Conservation (phyloP, 2,888 invertebrate species). For the Ephialtes manifestator region DNA sequence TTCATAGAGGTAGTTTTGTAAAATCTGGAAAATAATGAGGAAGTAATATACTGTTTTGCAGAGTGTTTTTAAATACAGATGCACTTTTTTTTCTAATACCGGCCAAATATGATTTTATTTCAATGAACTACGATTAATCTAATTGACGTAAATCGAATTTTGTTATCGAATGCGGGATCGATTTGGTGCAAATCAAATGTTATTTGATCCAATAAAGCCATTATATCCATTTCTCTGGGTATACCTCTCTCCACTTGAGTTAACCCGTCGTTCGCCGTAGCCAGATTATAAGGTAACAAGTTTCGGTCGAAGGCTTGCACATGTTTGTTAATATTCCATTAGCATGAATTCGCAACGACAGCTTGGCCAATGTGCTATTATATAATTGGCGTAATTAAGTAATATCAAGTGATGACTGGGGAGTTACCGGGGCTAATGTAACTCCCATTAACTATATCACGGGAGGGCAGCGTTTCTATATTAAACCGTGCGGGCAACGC, state of each 20-base stretch:
- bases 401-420: constrained; percentile 73
- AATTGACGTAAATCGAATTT: no score
- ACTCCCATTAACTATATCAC: constrained; percentile 67
- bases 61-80: no score
- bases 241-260: not conserved
- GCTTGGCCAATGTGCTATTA: constrained; percentile 64
- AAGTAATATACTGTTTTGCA: no score
- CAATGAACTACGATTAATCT: no score
- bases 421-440: constrained; percentile 69
- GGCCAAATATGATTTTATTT: no score
- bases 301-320: constrained; percentile 15
- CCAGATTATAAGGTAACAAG: constrained; percentile 24
- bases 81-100: no score
- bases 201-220: no score
- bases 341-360: constrained; percentile 70
- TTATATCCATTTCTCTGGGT: not conserved
- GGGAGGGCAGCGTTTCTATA: constrained; percentile 13
- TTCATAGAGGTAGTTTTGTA: no score
- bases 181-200: no score
- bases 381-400: constrained; percentile 71
- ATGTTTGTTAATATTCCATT: constrained; percentile 71
- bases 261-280: not conserved
- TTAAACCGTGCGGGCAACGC: constrained; percentile 40
- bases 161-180: no score
- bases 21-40: no score